Conservation (phyloP, 2,888 invertebrate genomes). For the Galerucella nymphaeae region DNA sequence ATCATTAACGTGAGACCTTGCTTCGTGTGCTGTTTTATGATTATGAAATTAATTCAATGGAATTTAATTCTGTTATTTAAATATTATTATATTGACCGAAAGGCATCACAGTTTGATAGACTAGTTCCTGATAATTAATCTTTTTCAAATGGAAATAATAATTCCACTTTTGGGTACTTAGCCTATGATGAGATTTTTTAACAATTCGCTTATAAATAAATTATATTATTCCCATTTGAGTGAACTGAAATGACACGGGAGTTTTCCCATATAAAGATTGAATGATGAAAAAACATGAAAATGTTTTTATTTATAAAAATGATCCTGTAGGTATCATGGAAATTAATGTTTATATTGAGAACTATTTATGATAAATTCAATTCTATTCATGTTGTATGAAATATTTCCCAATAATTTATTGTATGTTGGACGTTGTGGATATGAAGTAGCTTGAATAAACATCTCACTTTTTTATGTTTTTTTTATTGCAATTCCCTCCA, state of each 20-base stretch:
- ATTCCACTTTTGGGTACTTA: neutral
- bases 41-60: too few species aligned
- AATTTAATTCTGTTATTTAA: too few species aligned
- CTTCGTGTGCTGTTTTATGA: too few species aligned
- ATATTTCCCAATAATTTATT: constrained; percentile 54
- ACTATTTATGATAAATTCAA: constrained; percentile 56
- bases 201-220: neutral
- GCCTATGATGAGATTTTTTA: neutral
- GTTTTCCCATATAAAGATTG: constrained; percentile 25
- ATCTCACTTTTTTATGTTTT: constrained; percentile 45
- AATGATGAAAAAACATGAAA: constrained; percentile 13
- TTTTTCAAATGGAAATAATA: too few species aligned
- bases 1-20: too few species aligned
- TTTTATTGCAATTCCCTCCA: neutral
- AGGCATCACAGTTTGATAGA: too few species aligned
- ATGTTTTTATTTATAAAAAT: constrained; percentile 18
- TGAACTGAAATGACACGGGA: neutral
- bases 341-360: constrained; percentile 51
- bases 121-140: too few species aligned
- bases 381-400: constrained; percentile 53
- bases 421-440: constrained; percentile 55
- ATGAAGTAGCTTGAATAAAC: constrained; percentile 52
- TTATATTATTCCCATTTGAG: neutral
- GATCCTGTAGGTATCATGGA: constrained; percentile 42
- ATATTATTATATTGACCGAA: too few species aligned